A percentile compares a stretch with the other conserved stretches of the same genome.
Conservation (phyloP, 2,797 vertebrate genomes). For the Lagocephalus sceleratus region DNA sequence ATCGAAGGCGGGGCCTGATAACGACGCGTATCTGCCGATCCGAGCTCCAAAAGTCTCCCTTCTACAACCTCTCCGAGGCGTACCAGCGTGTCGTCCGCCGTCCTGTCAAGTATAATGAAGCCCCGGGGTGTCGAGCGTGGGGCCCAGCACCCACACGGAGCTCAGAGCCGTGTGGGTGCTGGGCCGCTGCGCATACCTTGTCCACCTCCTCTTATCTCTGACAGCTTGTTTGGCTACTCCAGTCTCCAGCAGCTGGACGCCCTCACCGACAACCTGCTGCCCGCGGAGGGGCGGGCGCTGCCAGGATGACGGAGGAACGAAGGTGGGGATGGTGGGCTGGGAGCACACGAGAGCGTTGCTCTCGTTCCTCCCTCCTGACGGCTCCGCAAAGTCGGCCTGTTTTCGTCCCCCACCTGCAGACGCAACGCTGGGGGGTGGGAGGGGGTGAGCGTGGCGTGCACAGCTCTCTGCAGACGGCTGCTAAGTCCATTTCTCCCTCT, state of each 20-base stretch:
- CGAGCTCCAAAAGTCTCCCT: constrained; percentile 14
- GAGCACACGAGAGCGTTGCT: background rate
- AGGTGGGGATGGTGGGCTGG: constrained; percentile 40
- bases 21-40: constrained; percentile 12
- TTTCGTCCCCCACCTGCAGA: constrained; percentile 43
- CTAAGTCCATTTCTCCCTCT: constrained; percentile 15
- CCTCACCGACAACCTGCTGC: constrained; percentile 71
- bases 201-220: constrained; percentile 72
- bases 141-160: constrained; percentile 5
- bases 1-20: constrained; percentile 50
- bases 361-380: constrained; percentile 2
- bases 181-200: constrained; percentile 55
- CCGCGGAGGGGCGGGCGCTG: constrained; percentile 43
- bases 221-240: constrained; percentile 76
- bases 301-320: constrained; percentile 36
- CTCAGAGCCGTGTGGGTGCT: constrained; percentile 29
- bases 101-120: constrained; percentile 29
- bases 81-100: constrained; percentile 26
- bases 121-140: constrained; percentile 14
- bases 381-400: constrained; percentile 27
- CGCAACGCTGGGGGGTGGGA: constrained; percentile 10
- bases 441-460: background rate
- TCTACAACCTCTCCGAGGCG: constrained; percentile 19
- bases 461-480: constrained; percentile 29
- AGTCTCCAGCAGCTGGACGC: constrained; percentile 71